Evolutionary conservation across 2,113 vertebrate genomes (phyloP).

Genomic region (Aptenodytes patagonicus): DNA sequence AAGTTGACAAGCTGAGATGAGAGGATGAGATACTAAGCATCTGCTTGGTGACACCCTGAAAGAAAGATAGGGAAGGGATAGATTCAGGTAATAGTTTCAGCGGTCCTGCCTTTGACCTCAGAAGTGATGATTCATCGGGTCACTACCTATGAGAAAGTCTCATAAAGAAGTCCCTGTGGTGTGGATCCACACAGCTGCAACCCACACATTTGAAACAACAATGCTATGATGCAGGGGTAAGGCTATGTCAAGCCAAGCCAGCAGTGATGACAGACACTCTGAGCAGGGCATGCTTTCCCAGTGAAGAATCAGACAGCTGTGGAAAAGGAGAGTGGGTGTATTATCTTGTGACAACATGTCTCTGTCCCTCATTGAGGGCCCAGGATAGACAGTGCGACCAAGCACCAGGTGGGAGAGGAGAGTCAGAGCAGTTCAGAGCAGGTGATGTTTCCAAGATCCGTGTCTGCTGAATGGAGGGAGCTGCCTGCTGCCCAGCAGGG

Average conservation of each 20-base stretch:
- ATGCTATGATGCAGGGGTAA: not conserved
- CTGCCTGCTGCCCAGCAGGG: not conserved
- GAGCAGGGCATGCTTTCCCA: not conserved
- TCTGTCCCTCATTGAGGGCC: not conserved
- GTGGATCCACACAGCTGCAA: not conserved
- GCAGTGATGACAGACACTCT: not conserved
- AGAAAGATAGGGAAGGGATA: not conserved
- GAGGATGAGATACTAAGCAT: not conserved
- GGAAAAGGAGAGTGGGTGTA: not conserved
- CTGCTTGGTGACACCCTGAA: not conserved
- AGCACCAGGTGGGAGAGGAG: not conserved
- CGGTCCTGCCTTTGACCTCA: not conserved
- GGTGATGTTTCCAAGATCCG: not conserved
- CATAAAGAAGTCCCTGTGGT: not conserved
- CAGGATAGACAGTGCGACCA: fast-evolving
- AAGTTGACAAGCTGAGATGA: not conserved
- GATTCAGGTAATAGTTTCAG: not conserved
- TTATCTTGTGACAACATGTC: fast-evolving
- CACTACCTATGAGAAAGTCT: not conserved
- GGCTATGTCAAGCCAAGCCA: not conserved
- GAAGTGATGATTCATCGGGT: not conserved
- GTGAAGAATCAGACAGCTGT: not conserved
- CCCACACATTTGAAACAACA: not conserved
- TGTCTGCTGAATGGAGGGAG: fast-evolving
- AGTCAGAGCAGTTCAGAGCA: not conserved